Evolutionary conservation across 1,140 invertebrate species (phyloP), one percentile per base, ranked within the genome.

Genomic region (Drosophila burlai): DNA sequence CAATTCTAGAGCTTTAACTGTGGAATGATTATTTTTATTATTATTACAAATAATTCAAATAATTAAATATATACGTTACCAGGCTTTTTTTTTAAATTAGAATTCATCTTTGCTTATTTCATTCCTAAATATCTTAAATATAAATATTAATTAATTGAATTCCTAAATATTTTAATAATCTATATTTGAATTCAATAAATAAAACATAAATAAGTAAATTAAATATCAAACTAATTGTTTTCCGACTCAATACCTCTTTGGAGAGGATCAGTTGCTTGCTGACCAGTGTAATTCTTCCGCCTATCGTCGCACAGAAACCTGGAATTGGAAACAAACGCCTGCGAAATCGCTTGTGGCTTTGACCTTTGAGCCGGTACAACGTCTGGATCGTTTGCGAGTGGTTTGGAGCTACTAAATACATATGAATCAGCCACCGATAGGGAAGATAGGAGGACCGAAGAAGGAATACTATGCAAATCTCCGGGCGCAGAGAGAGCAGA

Each of bases 361-460:
- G 71, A 74, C 71, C 71, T 74, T 74, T 74, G 71, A 61, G 67
- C 71, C 31, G 71, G 71, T 61, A 74, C 68, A 73, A 73, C 68
- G 71, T 74, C 68, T 74, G 65, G 21, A 29, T 40, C 15, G 29
- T n/a, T 13, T 15, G 36, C 62, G 18, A 31, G 13, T n/a, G 45
- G 45, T 46, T 36, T 42, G 38, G 11, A 43, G 50, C 26, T 11
- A 10, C 40, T 52, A 21, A 13, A 67, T 45, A 67, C 52, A 58
- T 40, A 58, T 72, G 67, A 73, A 72, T 73, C 69, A 73, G 69
- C 50, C 29, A 8, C 29, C 54, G 43, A 57, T 43, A 45, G 38
- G 36, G 5, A 43, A 34, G 15, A 26, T 31, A 47, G 43, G 52
- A 69, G 60, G 0, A 26, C 21, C 55, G 9, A 18, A 60, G 9